Conservation (phyloP, 2,888 invertebrate species). For the Alitta virens region DNA sequence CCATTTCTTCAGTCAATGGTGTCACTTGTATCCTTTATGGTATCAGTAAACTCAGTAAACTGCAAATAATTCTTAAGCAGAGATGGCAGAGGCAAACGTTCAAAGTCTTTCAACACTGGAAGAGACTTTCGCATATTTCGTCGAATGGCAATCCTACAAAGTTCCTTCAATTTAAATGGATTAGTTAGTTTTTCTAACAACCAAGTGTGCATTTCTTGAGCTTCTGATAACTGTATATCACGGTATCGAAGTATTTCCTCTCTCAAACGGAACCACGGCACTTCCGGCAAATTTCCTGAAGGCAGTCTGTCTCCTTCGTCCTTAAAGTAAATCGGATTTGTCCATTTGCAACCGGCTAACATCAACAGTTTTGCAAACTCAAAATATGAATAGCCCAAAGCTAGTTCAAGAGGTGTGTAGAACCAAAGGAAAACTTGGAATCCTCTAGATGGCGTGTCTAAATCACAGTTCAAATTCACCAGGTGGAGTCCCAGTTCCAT, state of each 20-base stretch:
- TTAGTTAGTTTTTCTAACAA: slow-evolving; percentile 9
- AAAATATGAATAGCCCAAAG: slow-evolving; percentile 15
- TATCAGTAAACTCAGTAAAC: neutral
- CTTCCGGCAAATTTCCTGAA: neutral
- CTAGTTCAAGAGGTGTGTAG: slow-evolving; percentile 25
- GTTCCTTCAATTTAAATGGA: slow-evolving; percentile 15
- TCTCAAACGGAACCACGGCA: slow-evolving; percentile 19
- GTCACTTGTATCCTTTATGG: no score
- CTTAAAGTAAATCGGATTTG: slow-evolving; percentile 16
- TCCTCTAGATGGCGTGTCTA: slow-evolving; percentile 24
- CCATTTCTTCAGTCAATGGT: no score
- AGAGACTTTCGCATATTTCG: neutral
- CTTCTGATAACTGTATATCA: neutral
- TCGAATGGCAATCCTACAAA: slow-evolving; percentile 9
- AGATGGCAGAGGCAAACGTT: slow-evolving; percentile 23
- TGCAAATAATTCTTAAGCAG: slow-evolving; percentile 27
- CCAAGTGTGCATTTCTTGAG: slow-evolving; percentile 5
- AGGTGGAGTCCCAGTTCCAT: slow-evolving; percentile 12
- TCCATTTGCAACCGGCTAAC: slow-evolving; percentile 16
- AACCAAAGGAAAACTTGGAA: slow-evolving; percentile 23
- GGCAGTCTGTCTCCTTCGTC: neutral
- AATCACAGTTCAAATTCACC: slow-evolving; percentile 19
- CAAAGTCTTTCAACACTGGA: neutral
- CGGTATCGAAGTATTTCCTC: slow-evolving; percentile 12
- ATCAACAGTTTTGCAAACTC: slow-evolving; percentile 18